These are phyloP conservation scores for Sicus ferrugineus DNA, from an alignment of 2,888 invertebrate genomes.

Conservation along the genomic window DNA sequence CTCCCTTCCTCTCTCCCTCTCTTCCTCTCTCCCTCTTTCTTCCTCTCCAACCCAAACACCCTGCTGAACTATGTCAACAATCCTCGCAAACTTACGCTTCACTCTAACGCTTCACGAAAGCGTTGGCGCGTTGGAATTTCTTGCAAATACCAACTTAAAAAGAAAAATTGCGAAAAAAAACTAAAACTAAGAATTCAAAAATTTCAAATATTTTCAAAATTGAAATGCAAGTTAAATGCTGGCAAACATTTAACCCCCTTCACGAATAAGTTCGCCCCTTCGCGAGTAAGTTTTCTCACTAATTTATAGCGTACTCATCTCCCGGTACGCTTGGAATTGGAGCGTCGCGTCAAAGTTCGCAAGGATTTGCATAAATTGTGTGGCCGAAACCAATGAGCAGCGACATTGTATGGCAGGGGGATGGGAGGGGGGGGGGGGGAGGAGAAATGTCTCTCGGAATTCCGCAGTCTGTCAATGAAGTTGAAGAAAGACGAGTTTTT, in stretches of 20 bases:
- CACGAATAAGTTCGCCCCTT: not conserved
- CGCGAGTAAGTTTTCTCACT: not conserved
- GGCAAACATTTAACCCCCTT: slow-evolving; percentile 5
- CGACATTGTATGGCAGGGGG: not conserved
- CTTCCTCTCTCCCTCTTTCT: not conserved
- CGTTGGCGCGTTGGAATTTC: not conserved
- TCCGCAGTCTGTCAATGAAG: not conserved
- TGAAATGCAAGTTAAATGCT: slow-evolving; percentile 16
- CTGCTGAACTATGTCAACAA: not conserved
- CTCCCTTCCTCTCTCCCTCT: not conserved
- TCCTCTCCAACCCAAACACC: not conserved
- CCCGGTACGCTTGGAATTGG: not conserved
- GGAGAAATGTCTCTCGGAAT: not conserved
- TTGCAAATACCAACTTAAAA: slow-evolving; percentile 6
- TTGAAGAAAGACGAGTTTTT: not conserved
- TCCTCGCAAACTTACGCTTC: not conserved
- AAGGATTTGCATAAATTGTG: slow-evolving; percentile 30
- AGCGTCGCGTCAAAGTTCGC: slow-evolving; percentile 2
- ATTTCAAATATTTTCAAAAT: not conserved
- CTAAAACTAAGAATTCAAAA: not conserved
- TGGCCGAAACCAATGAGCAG: slow-evolving; percentile 26
- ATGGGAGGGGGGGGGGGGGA: not conserved
- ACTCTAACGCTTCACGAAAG: not conserved
- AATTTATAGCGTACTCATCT: slow-evolving; percentile 9
- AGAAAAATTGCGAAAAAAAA: not conserved